phyloP scores from a whole-genome alignment of 2,888 invertebrate species.

The Pyralis farinalis region DNA sequence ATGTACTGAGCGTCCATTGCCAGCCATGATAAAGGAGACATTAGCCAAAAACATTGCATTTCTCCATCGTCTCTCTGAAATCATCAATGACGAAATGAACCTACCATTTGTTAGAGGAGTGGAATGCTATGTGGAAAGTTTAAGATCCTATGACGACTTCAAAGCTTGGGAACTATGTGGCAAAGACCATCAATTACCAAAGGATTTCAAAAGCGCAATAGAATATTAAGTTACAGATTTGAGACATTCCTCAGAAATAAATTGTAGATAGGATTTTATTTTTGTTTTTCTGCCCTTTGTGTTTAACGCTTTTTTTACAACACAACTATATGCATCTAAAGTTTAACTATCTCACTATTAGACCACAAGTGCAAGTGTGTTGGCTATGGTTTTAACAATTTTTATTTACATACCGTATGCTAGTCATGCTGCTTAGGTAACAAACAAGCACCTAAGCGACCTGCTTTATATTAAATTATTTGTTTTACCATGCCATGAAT shows the following conservation, averaged over 20 bases:
- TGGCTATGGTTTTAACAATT: too few relatives aligned
- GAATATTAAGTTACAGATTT: slow-evolving; percentile 51
- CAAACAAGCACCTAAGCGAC: too few relatives aligned
- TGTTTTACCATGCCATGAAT: too few relatives aligned
- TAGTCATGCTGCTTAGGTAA: too few relatives aligned
- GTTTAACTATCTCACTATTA: too few relatives aligned
- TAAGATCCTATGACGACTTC: slow-evolving; percentile 67
- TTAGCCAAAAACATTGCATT: slow-evolving; percentile 69
- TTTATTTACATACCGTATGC: too few relatives aligned
- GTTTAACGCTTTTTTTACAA: slow-evolving; percentile 24
- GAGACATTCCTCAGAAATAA: slow-evolving; percentile 48
- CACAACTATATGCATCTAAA: too few relatives aligned
- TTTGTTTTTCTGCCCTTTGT: slow-evolving; percentile 32
- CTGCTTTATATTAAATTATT: too few relatives aligned
- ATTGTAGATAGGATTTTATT: slow-evolving; percentile 30
- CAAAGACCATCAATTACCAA: slow-evolving; percentile 63
- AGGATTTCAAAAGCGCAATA: slow-evolving; percentile 70
- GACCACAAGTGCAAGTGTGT: too few relatives aligned
- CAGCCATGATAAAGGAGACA: slow-evolving; percentile 57
- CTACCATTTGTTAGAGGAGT: slow-evolving; percentile 68
- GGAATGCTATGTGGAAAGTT: slow-evolving; percentile 63
- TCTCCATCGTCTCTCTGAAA: slow-evolving; percentile 65
- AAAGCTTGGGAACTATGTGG: slow-evolving; percentile 73
- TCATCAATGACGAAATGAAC: slow-evolving; percentile 66
- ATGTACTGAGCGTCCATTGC: slow-evolving; percentile 65